Conservation (phyloP, 2,797 vertebrate genomes). For the Parauchenoglanis punctatus region DNA sequence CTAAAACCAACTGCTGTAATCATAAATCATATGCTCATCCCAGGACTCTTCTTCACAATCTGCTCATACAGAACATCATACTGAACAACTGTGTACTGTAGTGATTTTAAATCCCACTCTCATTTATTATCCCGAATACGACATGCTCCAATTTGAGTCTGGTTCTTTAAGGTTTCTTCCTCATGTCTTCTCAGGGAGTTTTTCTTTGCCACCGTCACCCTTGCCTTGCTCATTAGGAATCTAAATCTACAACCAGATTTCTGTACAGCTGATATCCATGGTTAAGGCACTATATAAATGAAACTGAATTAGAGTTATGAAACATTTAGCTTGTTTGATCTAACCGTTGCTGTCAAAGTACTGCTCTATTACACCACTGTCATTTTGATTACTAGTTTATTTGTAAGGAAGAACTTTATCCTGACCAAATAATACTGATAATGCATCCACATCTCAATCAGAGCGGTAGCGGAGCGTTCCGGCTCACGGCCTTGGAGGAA, state of each 20-base stretch:
- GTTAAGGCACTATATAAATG: not conserved
- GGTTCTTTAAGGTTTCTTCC: not conserved
- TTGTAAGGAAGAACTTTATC: conserved; percentile 14
- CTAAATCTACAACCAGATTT: not conserved
- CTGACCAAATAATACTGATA: conserved; percentile 8
- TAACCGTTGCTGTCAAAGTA: not conserved
- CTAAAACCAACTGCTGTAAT: not conserved
- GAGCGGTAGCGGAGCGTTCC: not conserved
- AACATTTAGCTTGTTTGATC: not conserved
- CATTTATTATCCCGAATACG: not conserved
- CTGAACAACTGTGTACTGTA: too few relatives aligned
- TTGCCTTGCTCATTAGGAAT: not conserved
- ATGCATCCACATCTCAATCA: conserved; percentile 31
- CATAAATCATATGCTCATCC: not conserved
- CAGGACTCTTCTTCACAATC: not conserved
- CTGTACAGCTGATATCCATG: not conserved
- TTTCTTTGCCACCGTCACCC: not conserved
- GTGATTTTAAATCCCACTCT: not conserved
- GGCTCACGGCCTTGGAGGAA: conserved; percentile 42
- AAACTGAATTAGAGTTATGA: not conserved
- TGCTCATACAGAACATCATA: not conserved
- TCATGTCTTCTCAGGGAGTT: not conserved
- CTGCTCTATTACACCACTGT: not conserved
- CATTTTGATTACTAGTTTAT: conserved; percentile 36
- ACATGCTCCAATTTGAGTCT: not conserved